Conservation (phyloP, 1,140 invertebrate genomes). For the Zaprionus ornatus region DNA sequence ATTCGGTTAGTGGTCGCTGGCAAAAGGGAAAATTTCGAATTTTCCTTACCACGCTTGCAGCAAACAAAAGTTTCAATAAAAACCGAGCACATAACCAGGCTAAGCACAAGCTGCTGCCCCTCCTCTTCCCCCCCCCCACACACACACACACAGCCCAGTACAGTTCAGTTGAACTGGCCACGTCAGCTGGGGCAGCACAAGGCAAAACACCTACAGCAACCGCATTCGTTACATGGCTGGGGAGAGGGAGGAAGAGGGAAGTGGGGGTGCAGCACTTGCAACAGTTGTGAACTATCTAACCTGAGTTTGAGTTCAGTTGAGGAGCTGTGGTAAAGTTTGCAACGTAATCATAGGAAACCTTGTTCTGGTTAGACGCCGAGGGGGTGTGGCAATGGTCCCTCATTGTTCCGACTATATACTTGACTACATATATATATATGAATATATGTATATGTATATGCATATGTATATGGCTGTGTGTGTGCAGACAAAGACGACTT, state of each 20-base stretch:
- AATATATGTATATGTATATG: conserved; percentile 4
- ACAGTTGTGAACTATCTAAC: conserved; percentile 76
- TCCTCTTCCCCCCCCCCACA: no score
- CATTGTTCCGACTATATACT: conserved; percentile 22
- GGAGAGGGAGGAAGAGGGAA: not conserved
- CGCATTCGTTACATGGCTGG: conserved; percentile 66
- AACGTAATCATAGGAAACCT: conserved; percentile 80
- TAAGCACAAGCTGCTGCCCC: conserved; percentile 44
- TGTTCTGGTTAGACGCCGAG: conserved; percentile 56
- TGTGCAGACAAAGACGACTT: conserved; percentile 73
- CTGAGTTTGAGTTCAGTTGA: conserved; percentile 76
- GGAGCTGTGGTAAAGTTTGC: conserved; percentile 79
- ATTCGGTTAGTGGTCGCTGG: conserved; percentile 8
- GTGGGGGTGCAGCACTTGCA: conserved; percentile 40
- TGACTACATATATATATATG: conserved; percentile 1
- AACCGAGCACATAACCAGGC: conserved; percentile 66
- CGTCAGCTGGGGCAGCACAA: conserved; percentile 24
- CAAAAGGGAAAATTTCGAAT: conserved; percentile 62
- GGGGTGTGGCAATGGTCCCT: conserved; percentile 17
- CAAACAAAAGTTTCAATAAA: conserved; percentile 80
- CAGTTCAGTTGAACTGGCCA: not conserved
- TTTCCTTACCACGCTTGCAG: conserved; percentile 70
- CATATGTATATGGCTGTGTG: not conserved
- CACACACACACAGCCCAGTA: not conserved
- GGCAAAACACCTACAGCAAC: conserved; percentile 73